A percentile compares a stretch with the other conserved stretches of the same genome.
Evolutionary conservation across 2,888 invertebrate genomes (phyloP).

Genomic region (Ectemnius cavifrons): DNA sequence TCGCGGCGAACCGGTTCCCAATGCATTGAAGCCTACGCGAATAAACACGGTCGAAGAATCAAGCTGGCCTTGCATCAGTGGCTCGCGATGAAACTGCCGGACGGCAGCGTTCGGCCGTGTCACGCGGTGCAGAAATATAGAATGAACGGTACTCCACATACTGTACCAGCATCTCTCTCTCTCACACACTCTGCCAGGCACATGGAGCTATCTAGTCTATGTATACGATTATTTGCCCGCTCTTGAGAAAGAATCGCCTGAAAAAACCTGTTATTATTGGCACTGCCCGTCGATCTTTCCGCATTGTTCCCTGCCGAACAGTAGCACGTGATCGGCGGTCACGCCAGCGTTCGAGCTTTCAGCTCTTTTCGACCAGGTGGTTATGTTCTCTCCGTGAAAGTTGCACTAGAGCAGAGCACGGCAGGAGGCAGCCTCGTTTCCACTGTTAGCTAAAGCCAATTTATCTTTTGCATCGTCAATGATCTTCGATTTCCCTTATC

Average conservation of each 20-base stretch:
- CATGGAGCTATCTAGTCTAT: conserved; percentile 36
- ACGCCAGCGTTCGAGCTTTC: conserved; percentile 19
- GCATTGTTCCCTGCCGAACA: conserved; percentile 30
- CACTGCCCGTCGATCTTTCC: conserved; percentile 13
- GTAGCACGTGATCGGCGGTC: conserved; percentile 33
- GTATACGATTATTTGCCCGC: conserved; percentile 30
- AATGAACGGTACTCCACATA: conserved; percentile 23
- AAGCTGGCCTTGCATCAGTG: conserved; percentile 6
- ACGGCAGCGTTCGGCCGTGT: conserved; percentile 21
- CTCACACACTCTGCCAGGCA: conserved; percentile 23
- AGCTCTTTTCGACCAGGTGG: too few species aligned
- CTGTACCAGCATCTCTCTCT: neutral
- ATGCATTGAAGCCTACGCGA: conserved; percentile 23
- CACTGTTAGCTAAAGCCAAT: too few species aligned
- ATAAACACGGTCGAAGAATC: conserved; percentile 23
- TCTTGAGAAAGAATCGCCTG: conserved; percentile 22
- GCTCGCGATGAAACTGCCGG: conserved; percentile 36
- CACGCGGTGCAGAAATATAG: conserved; percentile 23
- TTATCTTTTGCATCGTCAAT: too few species aligned
- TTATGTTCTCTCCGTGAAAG: too few species aligned
- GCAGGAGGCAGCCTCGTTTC: too few species aligned
- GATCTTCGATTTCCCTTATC: too few species aligned
- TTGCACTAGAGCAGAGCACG: too few species aligned
- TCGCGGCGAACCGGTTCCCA: conserved; percentile 25
- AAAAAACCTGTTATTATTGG: conserved; percentile 33